A percentile compares a stretch with the other conserved stretches of the same genome.
Conservation (phyloP, 2,113 vertebrate species). For the Chinchilla lanigera region DNA sequence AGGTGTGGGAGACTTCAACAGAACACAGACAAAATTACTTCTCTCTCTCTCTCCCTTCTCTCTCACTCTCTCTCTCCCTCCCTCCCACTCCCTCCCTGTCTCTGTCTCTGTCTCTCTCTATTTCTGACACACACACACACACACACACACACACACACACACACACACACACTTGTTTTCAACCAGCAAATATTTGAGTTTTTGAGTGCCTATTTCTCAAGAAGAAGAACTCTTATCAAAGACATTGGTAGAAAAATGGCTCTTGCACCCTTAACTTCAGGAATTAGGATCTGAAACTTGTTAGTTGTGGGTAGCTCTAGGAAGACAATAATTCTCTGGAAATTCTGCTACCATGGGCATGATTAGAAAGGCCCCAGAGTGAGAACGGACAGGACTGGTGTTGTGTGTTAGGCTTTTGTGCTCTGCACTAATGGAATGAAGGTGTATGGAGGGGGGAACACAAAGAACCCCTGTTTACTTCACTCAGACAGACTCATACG, state of each 20-base stretch:
- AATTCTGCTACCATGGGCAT: neutral
- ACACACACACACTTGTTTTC: neutral
- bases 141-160: too few species aligned
- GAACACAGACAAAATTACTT: neutral
- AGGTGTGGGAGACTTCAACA: neutral
- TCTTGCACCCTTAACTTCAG: neutral
- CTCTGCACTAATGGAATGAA: neutral
- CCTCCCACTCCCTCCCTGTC: neutral
- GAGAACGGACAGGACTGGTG: too few species aligned
- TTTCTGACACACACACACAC: neutral
- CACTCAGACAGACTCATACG: neutral
- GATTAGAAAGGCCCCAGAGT: neutral
- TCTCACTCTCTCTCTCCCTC: neutral
- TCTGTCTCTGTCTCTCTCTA: neutral
- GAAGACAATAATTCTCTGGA: neutral
- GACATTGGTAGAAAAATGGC: neutral
- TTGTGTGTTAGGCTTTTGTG: neutral
- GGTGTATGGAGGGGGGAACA: neutral
- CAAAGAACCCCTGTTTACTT: neutral
- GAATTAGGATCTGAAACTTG: neutral
- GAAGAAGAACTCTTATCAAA: neutral
- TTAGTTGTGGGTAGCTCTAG: neutral
- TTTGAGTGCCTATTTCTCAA: neutral
- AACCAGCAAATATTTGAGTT: neutral
- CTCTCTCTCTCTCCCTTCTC: neutral